Base-by-base conservation (phyloP, 2,113 vertebrate genomes). In the Notothenia rossii region DNA sequence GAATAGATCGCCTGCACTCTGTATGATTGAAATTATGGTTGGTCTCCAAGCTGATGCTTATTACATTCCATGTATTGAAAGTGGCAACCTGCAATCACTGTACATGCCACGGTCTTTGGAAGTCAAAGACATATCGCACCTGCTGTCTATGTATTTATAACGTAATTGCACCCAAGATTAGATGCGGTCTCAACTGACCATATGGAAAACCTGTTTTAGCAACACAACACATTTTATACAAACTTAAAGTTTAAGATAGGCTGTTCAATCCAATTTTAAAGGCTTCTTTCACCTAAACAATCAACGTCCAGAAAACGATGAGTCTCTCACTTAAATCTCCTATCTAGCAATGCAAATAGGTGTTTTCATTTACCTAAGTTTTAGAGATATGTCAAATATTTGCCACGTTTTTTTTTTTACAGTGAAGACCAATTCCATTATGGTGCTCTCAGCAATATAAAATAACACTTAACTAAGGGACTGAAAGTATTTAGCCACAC, bases 51-150 rank as follows among this genome's bases (percentile, higher is more conserved):
- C 20, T 67, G 20, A 84, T 45, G 54, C 64, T 74, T 63, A 63
- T 87, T 78, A 73, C n/a, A 51, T 55, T 75, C 72, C 6, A 2
- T 68, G 49, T 20, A 62, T 61, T 75, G 67, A 72, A 40, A 61
- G 53, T 65, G 15, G 36, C 40, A 22, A 61, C 55, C 50, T 72
- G 51, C 68, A 72, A 70, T 82, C 51, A 20, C 29, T 63, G 61
- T 48, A 36, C 62, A 51, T 43, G 61, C 45, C 74, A 68, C n/a
- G 60, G 60, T 61, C 14, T 45, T 48, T 17, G 20, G 3, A 46
- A 12, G 18, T 29, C n/a, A 72, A 61, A 61, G 43, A 55, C 45
- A 33, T 48, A 17, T 75, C 22, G n/a, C 40, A 20, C 46, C 56
- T 33, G 20, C 15, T 10, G 4, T 22, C 45, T 4, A 71, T 63